phyloP scores from a whole-genome alignment of 92 coral and sea anemone species.

The Bergia puertoricense region DNA sequence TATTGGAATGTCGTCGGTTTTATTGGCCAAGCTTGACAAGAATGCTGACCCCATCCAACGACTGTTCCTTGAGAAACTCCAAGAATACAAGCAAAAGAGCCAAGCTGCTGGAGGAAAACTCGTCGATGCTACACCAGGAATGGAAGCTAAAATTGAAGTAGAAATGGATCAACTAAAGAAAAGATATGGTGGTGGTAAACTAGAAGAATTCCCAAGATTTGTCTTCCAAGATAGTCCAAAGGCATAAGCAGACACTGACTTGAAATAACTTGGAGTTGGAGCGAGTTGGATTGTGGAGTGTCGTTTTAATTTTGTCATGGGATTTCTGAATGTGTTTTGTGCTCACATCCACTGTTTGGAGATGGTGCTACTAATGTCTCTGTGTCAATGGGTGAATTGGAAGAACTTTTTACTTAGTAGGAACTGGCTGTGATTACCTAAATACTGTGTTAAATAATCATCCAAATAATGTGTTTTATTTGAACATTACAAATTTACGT shows the following conservation, averaged over 20 bases:
- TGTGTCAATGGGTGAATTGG: neutral
- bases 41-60: slow-evolving; percentile 94
- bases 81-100: slow-evolving; percentile 87
- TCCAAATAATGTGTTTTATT: neutral
- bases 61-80: slow-evolving; percentile 84
- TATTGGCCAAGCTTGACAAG: slow-evolving; percentile 77
- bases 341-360: neutral
- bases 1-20: slow-evolving; percentile 65
- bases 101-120: slow-evolving; percentile 73
- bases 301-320: neutral
- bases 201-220: slow-evolving; percentile 97
- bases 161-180: slow-evolving; percentile 87
- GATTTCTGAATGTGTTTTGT: neutral
- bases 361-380: neutral
- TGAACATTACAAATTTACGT: neutral
- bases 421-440: neutral
- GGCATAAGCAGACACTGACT: neutral
- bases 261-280: neutral
- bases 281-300: slow-evolving; percentile 1
- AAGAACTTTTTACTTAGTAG: neutral
- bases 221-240: slow-evolving; percentile 61
- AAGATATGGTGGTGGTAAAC: slow-evolving; percentile 85
- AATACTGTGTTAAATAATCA: neutral
- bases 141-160: slow-evolving; percentile 74
- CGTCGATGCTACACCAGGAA: slow-evolving; percentile 83